Evolutionary conservation across 1,140 invertebrate genomes (phyloP).

Genomic region (Drosophila rufa): DNA sequence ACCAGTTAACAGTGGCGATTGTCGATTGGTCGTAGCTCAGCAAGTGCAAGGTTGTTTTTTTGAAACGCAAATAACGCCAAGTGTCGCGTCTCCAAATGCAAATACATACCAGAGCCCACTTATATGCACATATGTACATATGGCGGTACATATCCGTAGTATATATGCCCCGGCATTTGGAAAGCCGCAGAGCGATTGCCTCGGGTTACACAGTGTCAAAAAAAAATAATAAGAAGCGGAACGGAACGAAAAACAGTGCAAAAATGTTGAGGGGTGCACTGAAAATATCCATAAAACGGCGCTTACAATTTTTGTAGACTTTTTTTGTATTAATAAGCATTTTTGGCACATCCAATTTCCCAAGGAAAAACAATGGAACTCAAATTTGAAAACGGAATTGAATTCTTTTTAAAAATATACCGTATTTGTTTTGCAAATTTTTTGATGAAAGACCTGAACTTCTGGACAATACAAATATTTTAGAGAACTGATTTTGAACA

Average conservation of each 20-base stretch:
- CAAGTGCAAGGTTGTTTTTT: constrained; percentile 73
- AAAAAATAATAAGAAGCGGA: constrained; percentile 16
- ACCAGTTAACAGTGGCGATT: constrained; percentile 8
- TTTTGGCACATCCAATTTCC: neutral
- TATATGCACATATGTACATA: constrained; percentile 20
- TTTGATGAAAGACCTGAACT: neutral
- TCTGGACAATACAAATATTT: too few relatives aligned
- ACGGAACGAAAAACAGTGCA: constrained; percentile 14
- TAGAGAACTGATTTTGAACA: too few relatives aligned
- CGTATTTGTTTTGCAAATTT: neutral
- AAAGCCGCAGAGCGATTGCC: constrained; percentile 57
- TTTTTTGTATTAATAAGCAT: neutral
- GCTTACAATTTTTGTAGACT: neutral
- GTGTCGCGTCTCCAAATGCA: constrained; percentile 45
- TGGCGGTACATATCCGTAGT: neutral
- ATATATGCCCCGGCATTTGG: constrained; percentile 47
- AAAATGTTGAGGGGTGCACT: constrained; percentile 39
- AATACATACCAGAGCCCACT: constrained; percentile 37
- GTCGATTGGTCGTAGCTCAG: constrained; percentile 43
- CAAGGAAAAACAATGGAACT: too few relatives aligned
- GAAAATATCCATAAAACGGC: constrained; percentile 5
- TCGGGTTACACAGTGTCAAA: constrained; percentile 54
- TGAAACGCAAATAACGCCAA: constrained; percentile 70
- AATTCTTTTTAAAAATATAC: neutral
- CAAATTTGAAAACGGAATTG: neutral